phyloP scores from a whole-genome alignment of 2,797 vertebrate genomes.

The Lemur catta region DNA sequence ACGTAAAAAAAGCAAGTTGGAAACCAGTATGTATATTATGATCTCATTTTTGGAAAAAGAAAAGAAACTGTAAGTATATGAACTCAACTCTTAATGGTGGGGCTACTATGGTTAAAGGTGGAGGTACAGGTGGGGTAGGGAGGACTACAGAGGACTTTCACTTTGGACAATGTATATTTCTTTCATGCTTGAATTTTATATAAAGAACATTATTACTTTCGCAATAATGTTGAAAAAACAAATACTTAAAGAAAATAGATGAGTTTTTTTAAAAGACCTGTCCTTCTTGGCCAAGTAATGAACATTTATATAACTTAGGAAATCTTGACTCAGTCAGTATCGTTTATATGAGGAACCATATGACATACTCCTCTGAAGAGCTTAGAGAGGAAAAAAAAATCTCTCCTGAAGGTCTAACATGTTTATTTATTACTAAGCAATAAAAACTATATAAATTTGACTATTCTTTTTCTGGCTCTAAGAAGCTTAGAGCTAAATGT shows the following conservation, averaged over 20 bases:
- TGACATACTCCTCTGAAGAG: not conserved
- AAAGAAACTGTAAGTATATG: not conserved
- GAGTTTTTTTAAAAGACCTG: not conserved
- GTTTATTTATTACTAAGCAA: not conserved
- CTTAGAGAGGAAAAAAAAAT: not conserved
- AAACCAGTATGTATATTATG: not conserved
- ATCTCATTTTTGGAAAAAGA: constrained; percentile 3
- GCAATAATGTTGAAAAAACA: not conserved
- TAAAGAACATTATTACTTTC: not conserved
- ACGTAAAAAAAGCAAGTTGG: not conserved
- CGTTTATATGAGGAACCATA: not conserved
- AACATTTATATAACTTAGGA: constrained; percentile 43
- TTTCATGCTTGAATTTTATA: constrained; percentile 41
- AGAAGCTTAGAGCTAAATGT: constrained; percentile 29
- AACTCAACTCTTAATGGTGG: not conserved
- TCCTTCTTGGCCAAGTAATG: not conserved
- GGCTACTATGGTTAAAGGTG: not conserved
- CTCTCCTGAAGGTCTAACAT: not conserved
- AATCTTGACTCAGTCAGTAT: not conserved
- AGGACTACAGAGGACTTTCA: not conserved
- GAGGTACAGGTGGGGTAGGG: not conserved
- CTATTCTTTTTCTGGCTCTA: constrained; percentile 11
- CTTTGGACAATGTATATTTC: not conserved
- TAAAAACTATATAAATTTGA: constrained; percentile 18
- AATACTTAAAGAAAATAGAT: not conserved